Base-by-base conservation (phyloP, 2,888 invertebrate genomes). In the Drosophila monieri region DNA sequence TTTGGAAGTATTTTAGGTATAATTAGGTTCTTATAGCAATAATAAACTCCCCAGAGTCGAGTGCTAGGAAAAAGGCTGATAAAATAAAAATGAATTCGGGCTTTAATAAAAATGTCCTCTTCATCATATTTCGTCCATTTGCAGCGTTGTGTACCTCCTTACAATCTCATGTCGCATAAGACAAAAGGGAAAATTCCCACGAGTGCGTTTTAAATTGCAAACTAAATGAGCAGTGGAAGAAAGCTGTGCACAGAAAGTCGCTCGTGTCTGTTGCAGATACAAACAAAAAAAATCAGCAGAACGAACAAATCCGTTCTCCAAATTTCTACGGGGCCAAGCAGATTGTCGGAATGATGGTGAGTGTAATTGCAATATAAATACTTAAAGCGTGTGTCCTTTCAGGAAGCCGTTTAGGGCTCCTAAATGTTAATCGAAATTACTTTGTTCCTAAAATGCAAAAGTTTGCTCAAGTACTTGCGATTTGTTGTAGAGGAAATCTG, bases 301-400 rank as follows among this genome's bases (percentile, higher is more conserved):
- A 43, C 37, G 39, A 18, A 60, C 14, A 43, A 47, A 30, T 27
- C 35, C 12, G 14, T 21, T 30, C 12, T n/a, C n/a, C 23, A 47
- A 18, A 27, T 27, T 27, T 47, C 10, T 32, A 12, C 46, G 27
- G 32, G 30, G 51, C 43, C 14, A 18, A 47, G 14, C 25, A 43
- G 53, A 48, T 32, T 53, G 52, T 27, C 39, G 21, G 35, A 35
- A 61, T 37, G 53, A 57, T 75, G 67, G 62, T 58, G 23, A 61
- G 62, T 66, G 25, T 78, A 77, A 78, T 74, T 75, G 77, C 68
- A 78, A 66, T 69, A 52, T 65, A 77, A 85, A 78, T 74, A 71
- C 72, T 68, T 66, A 46, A 72, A 76, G 35, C 27, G 52, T 32
- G 52, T 43, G 15, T 60, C 52, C 53, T 27, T 25, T 32, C 48